These are phyloP conservation scores for Cairina moschata DNA, from an alignment of 2,113 vertebrate genomes.

Conservation along the genomic window DNA sequence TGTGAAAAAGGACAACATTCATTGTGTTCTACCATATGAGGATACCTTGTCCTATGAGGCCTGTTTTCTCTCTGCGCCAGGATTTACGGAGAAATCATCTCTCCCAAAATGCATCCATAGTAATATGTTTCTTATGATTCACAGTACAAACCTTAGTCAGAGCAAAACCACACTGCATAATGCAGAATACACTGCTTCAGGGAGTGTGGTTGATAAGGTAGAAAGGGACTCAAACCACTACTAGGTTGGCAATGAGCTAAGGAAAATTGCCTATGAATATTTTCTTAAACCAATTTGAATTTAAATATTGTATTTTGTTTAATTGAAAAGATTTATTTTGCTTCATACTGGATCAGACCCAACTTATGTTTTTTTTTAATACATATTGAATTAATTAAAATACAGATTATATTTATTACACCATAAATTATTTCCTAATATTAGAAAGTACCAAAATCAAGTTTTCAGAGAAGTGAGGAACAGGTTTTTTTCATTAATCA, in stretches of 20 bases:
- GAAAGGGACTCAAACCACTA: neutral
- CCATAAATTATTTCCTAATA: neutral
- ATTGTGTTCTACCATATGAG: neutral
- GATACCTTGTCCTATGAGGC: neutral
- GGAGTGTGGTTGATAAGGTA: neutral
- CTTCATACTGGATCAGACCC: neutral
- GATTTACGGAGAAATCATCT: neutral
- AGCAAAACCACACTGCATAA: neutral
- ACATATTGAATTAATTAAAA: neutral
- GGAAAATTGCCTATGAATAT: conserved; percentile 18
- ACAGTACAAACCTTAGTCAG: neutral
- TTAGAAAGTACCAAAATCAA: neutral
- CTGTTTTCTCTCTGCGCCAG: neutral
- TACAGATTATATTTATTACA: neutral
- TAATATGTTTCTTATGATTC: neutral
- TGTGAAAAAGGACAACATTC: neutral
- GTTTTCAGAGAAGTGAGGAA: neutral
- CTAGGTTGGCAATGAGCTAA: neutral
- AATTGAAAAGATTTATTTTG: neutral
- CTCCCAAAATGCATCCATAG: neutral
- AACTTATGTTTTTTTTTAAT: neutral
- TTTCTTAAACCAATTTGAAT: neutral
- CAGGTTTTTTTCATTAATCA: neutral
- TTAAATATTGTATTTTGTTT: neutral
- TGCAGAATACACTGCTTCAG: neutral